phyloP scores from a whole-genome alignment of 2,113 vertebrate genomes.

The Stomatorhinus ivindoensis region DNA sequence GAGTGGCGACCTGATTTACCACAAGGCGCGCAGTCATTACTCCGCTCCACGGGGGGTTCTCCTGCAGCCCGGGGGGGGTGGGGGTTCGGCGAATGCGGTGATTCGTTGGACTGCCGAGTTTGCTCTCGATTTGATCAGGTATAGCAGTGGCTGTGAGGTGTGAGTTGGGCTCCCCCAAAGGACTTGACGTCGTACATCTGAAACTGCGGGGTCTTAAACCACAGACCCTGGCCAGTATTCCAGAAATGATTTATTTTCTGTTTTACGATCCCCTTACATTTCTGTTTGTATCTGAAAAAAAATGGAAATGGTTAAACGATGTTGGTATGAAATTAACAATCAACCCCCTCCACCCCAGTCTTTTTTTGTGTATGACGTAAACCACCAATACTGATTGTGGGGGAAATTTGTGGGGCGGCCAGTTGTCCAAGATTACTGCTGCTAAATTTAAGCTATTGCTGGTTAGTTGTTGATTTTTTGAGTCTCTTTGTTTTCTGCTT shows the following conservation, averaged over 20 bases:
- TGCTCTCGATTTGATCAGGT: not conserved
- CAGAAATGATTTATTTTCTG: not conserved
- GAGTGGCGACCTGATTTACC: slow-evolving; percentile 15
- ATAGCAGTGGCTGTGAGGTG: not conserved
- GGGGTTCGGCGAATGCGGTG: not conserved
- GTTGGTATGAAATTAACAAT: not conserved
- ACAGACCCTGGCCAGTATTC: not conserved
- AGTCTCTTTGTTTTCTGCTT: not conserved
- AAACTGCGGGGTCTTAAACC: not conserved
- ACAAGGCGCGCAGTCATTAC: not conserved
- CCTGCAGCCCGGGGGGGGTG: not conserved
- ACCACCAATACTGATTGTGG: not conserved
- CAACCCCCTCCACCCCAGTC: not conserved
- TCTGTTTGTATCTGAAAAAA: not conserved
- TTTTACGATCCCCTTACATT: not conserved
- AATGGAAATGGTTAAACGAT: not conserved
- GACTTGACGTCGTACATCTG: not conserved
- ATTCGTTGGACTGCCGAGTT: not conserved
- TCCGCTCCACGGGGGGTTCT: not conserved
- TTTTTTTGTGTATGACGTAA: not conserved
- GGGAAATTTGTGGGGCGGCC: not conserved
- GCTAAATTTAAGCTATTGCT: not conserved
- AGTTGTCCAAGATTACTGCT: not conserved
- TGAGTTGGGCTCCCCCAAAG: not conserved
- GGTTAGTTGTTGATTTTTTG: not conserved